Conservation (phyloP, 1,140 invertebrate genomes). For the Drosophila setifemur region DNA sequence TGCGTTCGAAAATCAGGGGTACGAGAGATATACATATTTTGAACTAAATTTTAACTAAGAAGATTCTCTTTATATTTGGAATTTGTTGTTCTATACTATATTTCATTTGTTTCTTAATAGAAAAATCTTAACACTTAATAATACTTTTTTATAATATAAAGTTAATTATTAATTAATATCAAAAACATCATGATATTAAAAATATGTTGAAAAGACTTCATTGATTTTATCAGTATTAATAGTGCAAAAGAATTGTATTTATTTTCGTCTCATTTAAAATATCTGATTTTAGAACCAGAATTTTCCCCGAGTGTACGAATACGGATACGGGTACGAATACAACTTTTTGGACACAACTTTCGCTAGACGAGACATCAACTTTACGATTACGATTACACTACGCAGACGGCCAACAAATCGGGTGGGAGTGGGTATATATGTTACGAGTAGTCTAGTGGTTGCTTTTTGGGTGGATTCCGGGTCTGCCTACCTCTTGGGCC, state of each 20-base stretch:
- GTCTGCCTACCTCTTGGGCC: conserved; percentile 48
- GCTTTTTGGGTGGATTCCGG: conserved; percentile 3
- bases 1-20: neutral
- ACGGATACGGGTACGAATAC: conserved; percentile 28
- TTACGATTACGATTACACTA: conserved; percentile 41
- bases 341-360: conserved; percentile 31
- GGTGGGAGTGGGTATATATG: neutral
- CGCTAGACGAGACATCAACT: conserved; percentile 39
- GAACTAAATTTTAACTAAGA: too few species aligned
- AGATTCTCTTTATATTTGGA: too few species aligned
- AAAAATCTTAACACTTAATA: too few species aligned
- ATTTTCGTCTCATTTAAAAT: neutral
- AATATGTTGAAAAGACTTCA: too few species aligned
- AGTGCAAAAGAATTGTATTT: too few species aligned
- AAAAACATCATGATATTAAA: too few species aligned
- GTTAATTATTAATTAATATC: too few species aligned
- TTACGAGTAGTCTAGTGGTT: conserved; percentile 2
- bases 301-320: conserved; percentile 15
- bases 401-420: conserved; percentile 13
- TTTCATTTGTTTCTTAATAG: too few species aligned
- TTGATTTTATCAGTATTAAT: neutral
- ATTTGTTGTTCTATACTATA: too few species aligned
- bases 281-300: neutral
- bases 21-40: neutral
- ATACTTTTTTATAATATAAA: too few species aligned